A percentile compares a stretch with the other conserved stretches of the same genome.
These are phyloP conservation scores for Porites lobata DNA, from an alignment of 92 coral and sea anemone genomes.

Conservation along the genomic window DNA sequence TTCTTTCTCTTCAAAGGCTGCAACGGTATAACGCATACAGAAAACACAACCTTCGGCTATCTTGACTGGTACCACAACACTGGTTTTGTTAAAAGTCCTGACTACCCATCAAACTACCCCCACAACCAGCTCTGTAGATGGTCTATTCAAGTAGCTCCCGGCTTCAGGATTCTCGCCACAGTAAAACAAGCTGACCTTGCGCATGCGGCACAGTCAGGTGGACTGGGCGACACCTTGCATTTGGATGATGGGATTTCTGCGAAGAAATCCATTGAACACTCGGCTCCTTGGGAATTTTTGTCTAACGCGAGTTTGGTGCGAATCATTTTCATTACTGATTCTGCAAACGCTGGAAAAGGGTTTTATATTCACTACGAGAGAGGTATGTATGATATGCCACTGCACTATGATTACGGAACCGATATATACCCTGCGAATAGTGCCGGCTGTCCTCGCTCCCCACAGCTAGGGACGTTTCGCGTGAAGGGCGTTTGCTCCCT, in stretches of 20 bases:
- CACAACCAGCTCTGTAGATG: constrained; percentile 72
- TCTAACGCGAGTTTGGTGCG: constrained; percentile 51
- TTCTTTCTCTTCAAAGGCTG: constrained; percentile 60
- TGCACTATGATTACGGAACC: too few species aligned
- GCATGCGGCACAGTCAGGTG: constrained; percentile 12
- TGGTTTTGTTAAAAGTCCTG: constrained; percentile 78
- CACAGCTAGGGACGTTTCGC: too few species aligned
- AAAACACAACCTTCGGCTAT: constrained; percentile 75
- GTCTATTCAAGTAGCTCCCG: constrained; percentile 66
- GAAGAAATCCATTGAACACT: constrained; percentile 2
- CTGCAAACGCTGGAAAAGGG: constrained; percentile 43
- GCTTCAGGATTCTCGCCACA: constrained; percentile 48
- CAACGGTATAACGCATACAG: constrained; percentile 29
- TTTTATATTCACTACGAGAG: constrained; percentile 60
- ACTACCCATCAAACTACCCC: constrained; percentile 61
- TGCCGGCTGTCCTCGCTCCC: too few species aligned
- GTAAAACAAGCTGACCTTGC: constrained; percentile 36
- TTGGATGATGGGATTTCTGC: constrained; percentile 53
- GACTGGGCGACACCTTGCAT: constrained; percentile 45
- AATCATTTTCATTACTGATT: constrained; percentile 54
- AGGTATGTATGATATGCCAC: constrained; percentile 50
- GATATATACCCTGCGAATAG: too few species aligned
- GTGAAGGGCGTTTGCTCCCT: too few species aligned
- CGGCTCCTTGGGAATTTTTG: constrained; percentile 55
- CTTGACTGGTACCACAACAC: constrained; percentile 65